A percentile compares a stretch with the other conserved stretches of the same genome.
phyloP scores from a whole-genome alignment of 2,888 invertebrate species.

The Melinaea menophilus region DNA sequence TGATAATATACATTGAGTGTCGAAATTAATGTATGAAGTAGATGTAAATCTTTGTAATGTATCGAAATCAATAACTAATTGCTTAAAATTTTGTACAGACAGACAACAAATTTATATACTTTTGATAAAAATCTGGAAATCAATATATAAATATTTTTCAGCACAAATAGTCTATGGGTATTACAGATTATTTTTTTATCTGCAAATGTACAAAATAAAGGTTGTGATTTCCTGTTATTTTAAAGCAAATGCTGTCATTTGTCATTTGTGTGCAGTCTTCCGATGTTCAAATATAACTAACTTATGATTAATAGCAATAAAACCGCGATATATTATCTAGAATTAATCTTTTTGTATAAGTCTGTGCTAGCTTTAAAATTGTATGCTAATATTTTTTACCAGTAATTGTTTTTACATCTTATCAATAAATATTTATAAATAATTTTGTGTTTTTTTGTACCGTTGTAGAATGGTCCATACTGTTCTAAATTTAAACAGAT shows the following conservation, averaged over 20 bases:
- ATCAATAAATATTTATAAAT: constrained; percentile 27
- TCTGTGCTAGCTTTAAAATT: constrained; percentile 64
- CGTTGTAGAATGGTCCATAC: no score
- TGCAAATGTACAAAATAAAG: constrained; percentile 26
- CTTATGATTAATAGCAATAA: background rate
- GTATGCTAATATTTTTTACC: constrained; percentile 36
- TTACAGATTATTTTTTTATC: background rate
- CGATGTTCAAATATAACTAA: background rate
- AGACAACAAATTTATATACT: no score
- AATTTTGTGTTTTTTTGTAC: background rate
- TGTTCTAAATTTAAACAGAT: no score
- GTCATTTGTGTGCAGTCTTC: constrained; percentile 7
- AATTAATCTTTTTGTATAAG: constrained; percentile 34
- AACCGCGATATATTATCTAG: constrained; percentile 2
- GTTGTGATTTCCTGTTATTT: constrained; percentile 25
- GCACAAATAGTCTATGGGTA: no score
- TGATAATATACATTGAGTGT: no score
- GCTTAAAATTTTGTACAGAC: no score
- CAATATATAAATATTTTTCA: no score
- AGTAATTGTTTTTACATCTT: constrained; percentile 22
- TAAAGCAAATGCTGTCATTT: background rate
- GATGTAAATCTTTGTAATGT: no score
- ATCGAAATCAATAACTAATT: no score
- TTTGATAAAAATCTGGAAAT: no score
- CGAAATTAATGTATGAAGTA: no score